Evolutionary conservation across 2,113 vertebrate genomes (phyloP).

Genomic region (Pavo muticus): DNA sequence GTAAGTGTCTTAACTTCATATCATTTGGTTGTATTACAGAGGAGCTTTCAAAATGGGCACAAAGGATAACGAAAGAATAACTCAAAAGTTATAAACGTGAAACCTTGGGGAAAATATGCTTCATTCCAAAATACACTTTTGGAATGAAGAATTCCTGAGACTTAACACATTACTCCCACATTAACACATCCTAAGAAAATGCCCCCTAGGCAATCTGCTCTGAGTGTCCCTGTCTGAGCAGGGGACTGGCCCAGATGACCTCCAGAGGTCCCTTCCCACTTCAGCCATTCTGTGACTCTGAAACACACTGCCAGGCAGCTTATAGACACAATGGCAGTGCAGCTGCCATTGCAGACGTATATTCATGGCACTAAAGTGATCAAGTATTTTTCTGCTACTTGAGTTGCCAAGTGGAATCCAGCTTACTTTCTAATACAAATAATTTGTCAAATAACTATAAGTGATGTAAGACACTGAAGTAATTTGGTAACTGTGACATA

Average conservation of each 20-base stretch:
- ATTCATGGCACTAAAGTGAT: background rate
- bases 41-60: background rate
- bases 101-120: background rate
- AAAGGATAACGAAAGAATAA: background rate
- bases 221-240: background rate
- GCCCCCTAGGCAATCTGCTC: background rate
- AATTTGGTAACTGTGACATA: background rate
- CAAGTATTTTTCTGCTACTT: background rate
- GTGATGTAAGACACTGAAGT: background rate
- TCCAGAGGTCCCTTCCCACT: background rate
- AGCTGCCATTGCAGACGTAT: background rate
- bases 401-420: background rate
- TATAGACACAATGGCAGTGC: fast-evolving
- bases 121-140: background rate
- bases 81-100: background rate
- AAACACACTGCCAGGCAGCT: background rate
- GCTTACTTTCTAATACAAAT: background rate
- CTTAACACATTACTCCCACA: background rate
- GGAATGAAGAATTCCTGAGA: background rate
- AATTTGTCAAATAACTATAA: background rate
- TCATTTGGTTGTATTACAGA: background rate
- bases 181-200: background rate
- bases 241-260: background rate
- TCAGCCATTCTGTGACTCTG: background rate
- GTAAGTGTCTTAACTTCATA: background rate